Evolutionary conservation across 2,113 vertebrate species (phyloP), one percentile per base, ranked within the genome.

Genomic region (Steatornis caripensis): DNA sequence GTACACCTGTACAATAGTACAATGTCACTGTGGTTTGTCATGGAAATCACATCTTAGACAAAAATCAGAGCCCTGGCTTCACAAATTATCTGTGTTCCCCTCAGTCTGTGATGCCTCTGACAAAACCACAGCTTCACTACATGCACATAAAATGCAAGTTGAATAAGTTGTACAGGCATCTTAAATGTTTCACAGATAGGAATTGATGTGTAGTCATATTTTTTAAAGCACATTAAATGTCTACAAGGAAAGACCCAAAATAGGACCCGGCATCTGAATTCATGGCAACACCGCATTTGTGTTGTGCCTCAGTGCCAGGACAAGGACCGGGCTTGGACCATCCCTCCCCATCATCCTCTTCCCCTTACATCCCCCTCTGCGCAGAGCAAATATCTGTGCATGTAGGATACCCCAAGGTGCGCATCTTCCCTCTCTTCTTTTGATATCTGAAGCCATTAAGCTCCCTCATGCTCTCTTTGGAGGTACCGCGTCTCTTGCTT

Each of bases 21-120:
- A 84, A 19, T 91, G 79, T 82, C 81, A 92, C 80, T 24, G 41
- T 68, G 49, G 55, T 89, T 96, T 97, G 92, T 90, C 70, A 96
- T 94, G 71, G 84, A 96, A 96, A 93, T 93, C 81, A 92, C 77
- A 94, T 53, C 79, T 85, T n/a, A 84, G 70, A 58, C 37, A 77
- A 83, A 93, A 92, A 81, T 51, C 51, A 74, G 84, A 86, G 37
- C 68, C 62, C 22, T n/a, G 60, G 49, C 41, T 85, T 88, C 88
- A 87, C 51, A 77, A 76, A 93, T 81, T 69, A 34, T 64, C 77
- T 84, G 19, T 60, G 22, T 53, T 95, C 46, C 45, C 11, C 17
- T 93, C 64, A 66, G 11, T 23, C 48, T 64, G 62, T 65, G 65
- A 49, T 80, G n/a, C 27, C 43, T 88, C 68, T 94, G 82, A 84